These are phyloP conservation scores for Macropis europaea DNA, from an alignment of 2,888 invertebrate genomes.

Conservation along the genomic window DNA sequence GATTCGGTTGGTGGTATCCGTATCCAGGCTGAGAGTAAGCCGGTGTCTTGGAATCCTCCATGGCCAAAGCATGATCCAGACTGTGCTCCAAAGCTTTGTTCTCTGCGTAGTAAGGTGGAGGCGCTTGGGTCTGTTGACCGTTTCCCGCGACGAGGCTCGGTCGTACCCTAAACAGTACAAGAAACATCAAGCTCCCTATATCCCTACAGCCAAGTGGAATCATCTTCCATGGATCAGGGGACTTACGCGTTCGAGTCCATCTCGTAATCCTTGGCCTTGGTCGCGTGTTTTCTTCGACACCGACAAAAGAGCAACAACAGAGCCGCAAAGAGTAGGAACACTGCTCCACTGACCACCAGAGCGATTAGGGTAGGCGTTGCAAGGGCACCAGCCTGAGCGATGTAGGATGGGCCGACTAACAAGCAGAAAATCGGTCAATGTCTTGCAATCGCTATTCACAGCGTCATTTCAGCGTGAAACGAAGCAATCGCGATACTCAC, in stretches of 20 bases:
- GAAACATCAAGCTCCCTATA: constrained; percentile 25
- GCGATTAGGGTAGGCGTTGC: constrained; percentile 90
- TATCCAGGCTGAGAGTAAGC: constrained; percentile 93
- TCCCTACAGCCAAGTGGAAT: too few relatives aligned
- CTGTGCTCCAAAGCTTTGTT: constrained; percentile 95
- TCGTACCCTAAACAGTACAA: constrained; percentile 81
- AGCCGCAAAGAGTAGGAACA: constrained; percentile 89
- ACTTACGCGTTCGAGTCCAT: constrained; percentile 87
- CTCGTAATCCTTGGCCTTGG: constrained; percentile 92
- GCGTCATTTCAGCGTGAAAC: background rate
- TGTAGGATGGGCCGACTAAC: constrained; percentile 89
- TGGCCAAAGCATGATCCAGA: constrained; percentile 89
- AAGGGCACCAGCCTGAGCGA: constrained; percentile 88
- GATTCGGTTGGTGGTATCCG: constrained; percentile 89
- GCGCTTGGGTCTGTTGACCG: constrained; percentile 90
- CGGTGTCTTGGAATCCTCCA: constrained; percentile 92
- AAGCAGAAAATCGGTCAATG: background rate
- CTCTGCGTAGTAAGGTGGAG: constrained; percentile 95
- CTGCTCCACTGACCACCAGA: constrained; percentile 89
- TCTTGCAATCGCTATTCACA: background rate
- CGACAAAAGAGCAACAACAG: constrained; percentile 91
- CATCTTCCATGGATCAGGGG: background rate
- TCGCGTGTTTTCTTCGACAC: constrained; percentile 91
- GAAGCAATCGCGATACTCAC: constrained; percentile 74
- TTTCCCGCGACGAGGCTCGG: constrained; percentile 89